Percentiles rank a stretch among this genome's conserved stretches.
Conservation (phyloP, 2,113 vertebrate species). For the Macquaria australasica region DNA sequence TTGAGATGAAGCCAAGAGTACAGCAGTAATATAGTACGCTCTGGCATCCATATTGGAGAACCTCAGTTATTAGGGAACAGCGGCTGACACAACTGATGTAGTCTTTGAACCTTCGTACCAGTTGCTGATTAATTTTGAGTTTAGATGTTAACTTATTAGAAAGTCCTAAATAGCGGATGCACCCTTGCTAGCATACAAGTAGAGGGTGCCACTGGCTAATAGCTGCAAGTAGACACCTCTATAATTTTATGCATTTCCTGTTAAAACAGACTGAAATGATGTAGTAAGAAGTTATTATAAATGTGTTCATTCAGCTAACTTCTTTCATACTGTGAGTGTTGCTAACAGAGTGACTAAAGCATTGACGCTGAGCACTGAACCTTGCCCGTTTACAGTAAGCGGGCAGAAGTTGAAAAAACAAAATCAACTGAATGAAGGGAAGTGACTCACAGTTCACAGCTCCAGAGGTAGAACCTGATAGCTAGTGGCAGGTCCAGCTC, state of each 20-base stretch:
- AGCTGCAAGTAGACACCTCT: not conserved
- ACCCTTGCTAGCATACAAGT: not conserved
- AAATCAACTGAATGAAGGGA: conserved; percentile 7
- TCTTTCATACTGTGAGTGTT: not conserved
- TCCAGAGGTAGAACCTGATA: conserved; percentile 41
- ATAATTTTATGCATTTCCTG: too few relatives aligned
- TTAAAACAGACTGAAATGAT: not conserved
- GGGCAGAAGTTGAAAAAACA: conserved; percentile 12
- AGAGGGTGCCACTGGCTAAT: too few relatives aligned
- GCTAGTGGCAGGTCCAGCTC: conserved; percentile 22
- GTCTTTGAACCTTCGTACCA: not conserved
- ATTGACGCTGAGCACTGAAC: not conserved
- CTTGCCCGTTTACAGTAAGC: not conserved
- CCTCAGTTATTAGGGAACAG: not conserved
- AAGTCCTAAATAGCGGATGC: not conserved
- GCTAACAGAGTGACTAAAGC: not conserved
- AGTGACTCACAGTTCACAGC: conserved; percentile 44
- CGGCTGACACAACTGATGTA: not conserved
- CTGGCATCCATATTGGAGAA: not conserved
- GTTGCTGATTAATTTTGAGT: not conserved
- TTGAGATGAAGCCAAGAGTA: not conserved
- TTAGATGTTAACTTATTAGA: not conserved
- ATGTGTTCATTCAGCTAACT: not conserved
- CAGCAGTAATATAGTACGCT: not conserved
- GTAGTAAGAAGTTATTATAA: not conserved